Evolutionary conservation across 2,797 vertebrate genomes (phyloP).

Genomic region (Coilia nasus): DNA sequence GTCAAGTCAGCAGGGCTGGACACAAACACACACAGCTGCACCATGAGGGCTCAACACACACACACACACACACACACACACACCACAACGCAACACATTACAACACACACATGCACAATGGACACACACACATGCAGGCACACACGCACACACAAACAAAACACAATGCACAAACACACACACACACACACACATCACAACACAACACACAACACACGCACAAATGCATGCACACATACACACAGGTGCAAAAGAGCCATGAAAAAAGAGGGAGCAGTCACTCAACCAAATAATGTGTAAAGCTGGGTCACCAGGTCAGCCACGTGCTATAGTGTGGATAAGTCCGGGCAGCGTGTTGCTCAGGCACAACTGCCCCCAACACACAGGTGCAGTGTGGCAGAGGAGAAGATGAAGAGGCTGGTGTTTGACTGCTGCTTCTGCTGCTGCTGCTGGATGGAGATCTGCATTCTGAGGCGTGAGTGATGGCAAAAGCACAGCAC

Average conservation of each 20-base stretch:
- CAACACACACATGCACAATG: no score
- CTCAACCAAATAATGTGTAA: neutral
- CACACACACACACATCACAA: no score
- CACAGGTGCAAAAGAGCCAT: neutral
- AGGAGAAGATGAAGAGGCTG: no score
- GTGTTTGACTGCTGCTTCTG: neutral
- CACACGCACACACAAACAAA: neutral
- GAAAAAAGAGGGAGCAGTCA: neutral
- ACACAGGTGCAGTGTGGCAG: neutral
- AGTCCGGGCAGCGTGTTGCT: neutral
- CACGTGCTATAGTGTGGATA: neutral
- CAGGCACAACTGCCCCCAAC: neutral
- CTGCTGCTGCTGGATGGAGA: neutral
- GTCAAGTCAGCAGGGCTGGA: neutral
- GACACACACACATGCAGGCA: neutral
- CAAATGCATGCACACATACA: no score
- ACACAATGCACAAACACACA: no score
- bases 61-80: no score
- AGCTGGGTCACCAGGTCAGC: neutral
- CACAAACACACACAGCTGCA: neutral
- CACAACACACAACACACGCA: no score
- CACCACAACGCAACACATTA: no score
- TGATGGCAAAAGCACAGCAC: neutral
- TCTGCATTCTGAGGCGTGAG: neutral
- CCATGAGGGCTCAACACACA: neutral